Evolutionary conservation across 1,140 invertebrate genomes (phyloP).

Genomic region (Dendroctonus ponderosae): DNA sequence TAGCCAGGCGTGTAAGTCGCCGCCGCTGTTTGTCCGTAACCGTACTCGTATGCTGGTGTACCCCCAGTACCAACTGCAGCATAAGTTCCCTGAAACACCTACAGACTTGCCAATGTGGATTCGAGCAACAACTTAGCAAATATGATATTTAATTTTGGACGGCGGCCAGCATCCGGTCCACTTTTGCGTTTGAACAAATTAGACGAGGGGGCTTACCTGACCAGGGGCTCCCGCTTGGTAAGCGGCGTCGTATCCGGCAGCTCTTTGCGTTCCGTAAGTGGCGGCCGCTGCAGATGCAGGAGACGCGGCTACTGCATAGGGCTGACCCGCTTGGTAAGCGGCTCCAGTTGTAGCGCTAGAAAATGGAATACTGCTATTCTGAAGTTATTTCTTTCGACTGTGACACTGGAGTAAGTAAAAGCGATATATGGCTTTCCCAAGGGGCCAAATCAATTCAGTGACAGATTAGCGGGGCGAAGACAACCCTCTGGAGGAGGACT

Average conservation of each 20-base stretch:
- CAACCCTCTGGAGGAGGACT: no score
- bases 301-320: slow-evolving; percentile 79
- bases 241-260: slow-evolving; percentile 73
- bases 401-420: no score
- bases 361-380: slow-evolving; percentile 7
- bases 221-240: slow-evolving; percentile 67
- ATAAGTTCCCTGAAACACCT: slow-evolving; percentile 62
- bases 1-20: slow-evolving; percentile 64
- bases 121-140: no score
- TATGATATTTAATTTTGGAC: no score
- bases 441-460: no score
- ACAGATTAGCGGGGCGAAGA: no score
- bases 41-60: slow-evolving; percentile 67
- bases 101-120: no score
- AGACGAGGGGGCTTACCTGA: slow-evolving; percentile 35
- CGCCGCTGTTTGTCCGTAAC: slow-evolving; percentile 69
- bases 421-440: no score
- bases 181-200: no score
- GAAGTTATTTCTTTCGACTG: no score
- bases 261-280: slow-evolving; percentile 73
- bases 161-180: no score
- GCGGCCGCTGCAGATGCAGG: slow-evolving; percentile 73
- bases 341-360: slow-evolving; percentile 57
- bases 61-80: slow-evolving; percentile 63
- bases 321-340: slow-evolving; percentile 75